These are phyloP conservation scores for Asteroscopus sphinx DNA, from an alignment of 2,888 invertebrate genomes.

Conservation along the genomic window DNA sequence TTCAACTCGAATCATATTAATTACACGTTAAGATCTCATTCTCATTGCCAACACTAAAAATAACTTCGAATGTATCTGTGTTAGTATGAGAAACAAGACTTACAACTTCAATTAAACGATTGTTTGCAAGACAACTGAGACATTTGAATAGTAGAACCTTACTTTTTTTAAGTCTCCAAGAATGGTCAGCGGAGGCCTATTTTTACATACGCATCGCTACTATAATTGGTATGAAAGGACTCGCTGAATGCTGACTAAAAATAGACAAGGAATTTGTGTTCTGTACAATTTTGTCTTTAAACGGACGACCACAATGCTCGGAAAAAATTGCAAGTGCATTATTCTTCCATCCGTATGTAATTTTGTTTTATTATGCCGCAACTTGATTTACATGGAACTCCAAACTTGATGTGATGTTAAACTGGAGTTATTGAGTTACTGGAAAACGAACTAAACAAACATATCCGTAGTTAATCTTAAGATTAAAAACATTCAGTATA, in stretches of 20 bases:
- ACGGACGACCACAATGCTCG: constrained; percentile 48
- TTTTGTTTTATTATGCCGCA: constrained; percentile 32
- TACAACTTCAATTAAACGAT: constrained; percentile 68
- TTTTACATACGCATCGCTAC: constrained; percentile 69
- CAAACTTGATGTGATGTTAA: background rate
- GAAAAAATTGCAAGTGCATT: constrained; percentile 47
- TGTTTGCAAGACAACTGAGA: constrained; percentile 68
- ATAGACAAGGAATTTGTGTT: constrained; percentile 62
- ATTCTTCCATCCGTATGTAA: constrained; percentile 40
- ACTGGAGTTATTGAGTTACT: background rate
- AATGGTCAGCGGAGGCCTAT: constrained; percentile 72
- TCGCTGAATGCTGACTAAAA: constrained; percentile 59
- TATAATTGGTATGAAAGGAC: constrained; percentile 65
- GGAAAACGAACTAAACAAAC: too few relatives aligned
- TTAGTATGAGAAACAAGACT: constrained; percentile 66
- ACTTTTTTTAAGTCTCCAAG: constrained; percentile 66
- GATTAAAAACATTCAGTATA: too few relatives aligned
- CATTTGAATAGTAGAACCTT: constrained; percentile 77
- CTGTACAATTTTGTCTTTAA: constrained; percentile 58
- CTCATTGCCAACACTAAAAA: constrained; percentile 64
- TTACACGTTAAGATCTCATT: constrained; percentile 67
- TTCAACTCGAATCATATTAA: constrained; percentile 76
- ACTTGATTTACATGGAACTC: constrained; percentile 6
- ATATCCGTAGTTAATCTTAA: background rate
- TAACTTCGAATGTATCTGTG: constrained; percentile 62